A percentile compares a stretch with the other conserved stretches of the same genome.
Evolutionary conservation across 2,888 invertebrate species (phyloP).

Genomic region (Spodoptera picta): DNA sequence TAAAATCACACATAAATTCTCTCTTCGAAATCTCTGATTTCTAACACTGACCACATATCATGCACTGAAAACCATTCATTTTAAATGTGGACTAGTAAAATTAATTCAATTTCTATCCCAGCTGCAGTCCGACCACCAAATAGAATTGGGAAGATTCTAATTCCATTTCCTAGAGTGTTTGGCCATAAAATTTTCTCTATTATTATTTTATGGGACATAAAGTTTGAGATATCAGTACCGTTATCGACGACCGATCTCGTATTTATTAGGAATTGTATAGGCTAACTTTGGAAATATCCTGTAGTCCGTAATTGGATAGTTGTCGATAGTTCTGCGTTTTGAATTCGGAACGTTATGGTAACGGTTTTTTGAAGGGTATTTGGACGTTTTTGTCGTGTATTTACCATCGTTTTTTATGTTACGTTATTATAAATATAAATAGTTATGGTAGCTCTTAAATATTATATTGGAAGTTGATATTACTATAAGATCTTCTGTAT

Average conservation of each 20-base stretch:
- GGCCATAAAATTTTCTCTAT: conserved; percentile 35
- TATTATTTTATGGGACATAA: conserved; percentile 47
- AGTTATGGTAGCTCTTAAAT: too few relatives aligned
- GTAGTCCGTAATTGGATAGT: conserved; percentile 39
- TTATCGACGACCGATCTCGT: conserved; percentile 46
- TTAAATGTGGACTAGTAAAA: not conserved
- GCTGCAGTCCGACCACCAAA: conserved; percentile 11
- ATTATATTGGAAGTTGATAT: too few relatives aligned
- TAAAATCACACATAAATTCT: too few relatives aligned
- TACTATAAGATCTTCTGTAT: too few relatives aligned
- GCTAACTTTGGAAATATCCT: conserved; percentile 36
- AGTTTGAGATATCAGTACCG: conserved; percentile 35
- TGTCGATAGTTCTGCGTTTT: conserved; percentile 21
- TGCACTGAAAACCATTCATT: too few relatives aligned
- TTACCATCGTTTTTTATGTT: not conserved
- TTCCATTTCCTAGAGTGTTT: conserved; percentile 33
- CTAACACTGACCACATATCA: too few relatives aligned
- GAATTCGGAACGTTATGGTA: conserved; percentile 2
- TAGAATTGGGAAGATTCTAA: conserved; percentile 29
- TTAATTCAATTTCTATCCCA: conserved; percentile 3
- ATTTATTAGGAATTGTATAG: conserved; percentile 45
- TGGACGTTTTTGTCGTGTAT: too few relatives aligned
- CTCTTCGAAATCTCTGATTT: too few relatives aligned
- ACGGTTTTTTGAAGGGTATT: conserved; percentile 4
- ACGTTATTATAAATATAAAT: too few relatives aligned